Conservation (phyloP, 1,140 invertebrate species). For the Condylostylus longicornis region DNA sequence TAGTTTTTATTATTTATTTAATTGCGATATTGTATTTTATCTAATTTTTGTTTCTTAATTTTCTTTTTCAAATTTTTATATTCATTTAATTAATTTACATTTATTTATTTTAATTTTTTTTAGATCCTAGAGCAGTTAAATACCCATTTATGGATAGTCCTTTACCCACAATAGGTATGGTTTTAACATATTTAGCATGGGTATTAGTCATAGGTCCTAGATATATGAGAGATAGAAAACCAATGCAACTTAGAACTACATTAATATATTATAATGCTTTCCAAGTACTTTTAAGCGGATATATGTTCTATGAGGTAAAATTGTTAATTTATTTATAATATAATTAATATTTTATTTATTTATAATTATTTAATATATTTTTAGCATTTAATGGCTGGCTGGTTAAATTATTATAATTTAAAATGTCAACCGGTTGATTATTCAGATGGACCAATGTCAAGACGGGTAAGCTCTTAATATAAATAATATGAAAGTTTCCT, state of each 20-base stretch:
- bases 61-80: conserved; percentile 6
- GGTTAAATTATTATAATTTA: conserved; percentile 78
- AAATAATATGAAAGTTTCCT: too few relatives aligned
- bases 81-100: neutral
- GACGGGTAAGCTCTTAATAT: conserved; percentile 64
- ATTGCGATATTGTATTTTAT: too few relatives aligned
- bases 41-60: too few relatives aligned
- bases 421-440: conserved; percentile 89
- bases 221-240: conserved; percentile 75
- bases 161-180: conserved; percentile 67
- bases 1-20: too few relatives aligned
- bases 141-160: conserved; percentile 87
- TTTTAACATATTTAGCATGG: conserved; percentile 62
- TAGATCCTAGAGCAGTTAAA: conserved; percentile 73
- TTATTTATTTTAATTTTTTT: conserved; percentile 23
- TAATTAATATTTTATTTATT: neutral
- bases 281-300: conserved; percentile 70
- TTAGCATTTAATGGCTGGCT: conserved; percentile 70
- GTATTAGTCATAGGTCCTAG: conserved; percentile 68
- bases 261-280: conserved; percentile 81
- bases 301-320: conserved; percentile 79
- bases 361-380: conserved; percentile 26
- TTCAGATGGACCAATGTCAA: conserved; percentile 60
- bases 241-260: conserved; percentile 63
- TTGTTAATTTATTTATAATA: neutral